Conservation (phyloP, 2,797 vertebrate genomes). For the Gallirallus australis region DNA sequence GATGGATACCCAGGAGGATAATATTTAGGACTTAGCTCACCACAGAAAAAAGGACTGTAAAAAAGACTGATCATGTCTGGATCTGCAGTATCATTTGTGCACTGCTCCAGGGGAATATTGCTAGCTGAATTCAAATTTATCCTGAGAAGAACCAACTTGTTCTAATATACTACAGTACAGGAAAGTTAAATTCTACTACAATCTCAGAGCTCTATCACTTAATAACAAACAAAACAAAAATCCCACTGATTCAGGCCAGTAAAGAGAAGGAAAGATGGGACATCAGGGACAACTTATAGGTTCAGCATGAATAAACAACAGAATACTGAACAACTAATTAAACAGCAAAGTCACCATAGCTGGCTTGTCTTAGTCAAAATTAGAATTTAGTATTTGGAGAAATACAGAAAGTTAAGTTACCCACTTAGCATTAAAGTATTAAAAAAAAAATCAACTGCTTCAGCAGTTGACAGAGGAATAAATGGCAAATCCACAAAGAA, state of each 20-base stretch:
- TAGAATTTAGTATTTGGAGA: background rate
- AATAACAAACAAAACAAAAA: background rate
- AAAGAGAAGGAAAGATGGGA: background rate
- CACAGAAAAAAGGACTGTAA: background rate
- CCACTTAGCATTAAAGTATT: background rate
- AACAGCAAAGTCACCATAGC: background rate
- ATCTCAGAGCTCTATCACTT: background rate
- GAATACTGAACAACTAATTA: background rate
- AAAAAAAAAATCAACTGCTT: background rate
- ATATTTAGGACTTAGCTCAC: background rate
- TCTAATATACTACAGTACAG: background rate
- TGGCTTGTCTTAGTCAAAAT: background rate
- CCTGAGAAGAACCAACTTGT: background rate
- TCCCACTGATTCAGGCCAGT: background rate
- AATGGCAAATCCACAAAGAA: background rate
- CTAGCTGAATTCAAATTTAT: background rate
- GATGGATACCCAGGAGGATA: background rate
- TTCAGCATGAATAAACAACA: background rate
- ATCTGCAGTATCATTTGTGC: background rate
- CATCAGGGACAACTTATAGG: background rate
- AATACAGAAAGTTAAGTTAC: background rate
- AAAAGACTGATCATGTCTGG: background rate
- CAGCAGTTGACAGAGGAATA: background rate
- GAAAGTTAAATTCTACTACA: background rate
- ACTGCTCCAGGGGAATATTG: background rate